Evolutionary conservation across 2,113 vertebrate genomes (phyloP).

Genomic region (Tachycineta bicolor): DNA sequence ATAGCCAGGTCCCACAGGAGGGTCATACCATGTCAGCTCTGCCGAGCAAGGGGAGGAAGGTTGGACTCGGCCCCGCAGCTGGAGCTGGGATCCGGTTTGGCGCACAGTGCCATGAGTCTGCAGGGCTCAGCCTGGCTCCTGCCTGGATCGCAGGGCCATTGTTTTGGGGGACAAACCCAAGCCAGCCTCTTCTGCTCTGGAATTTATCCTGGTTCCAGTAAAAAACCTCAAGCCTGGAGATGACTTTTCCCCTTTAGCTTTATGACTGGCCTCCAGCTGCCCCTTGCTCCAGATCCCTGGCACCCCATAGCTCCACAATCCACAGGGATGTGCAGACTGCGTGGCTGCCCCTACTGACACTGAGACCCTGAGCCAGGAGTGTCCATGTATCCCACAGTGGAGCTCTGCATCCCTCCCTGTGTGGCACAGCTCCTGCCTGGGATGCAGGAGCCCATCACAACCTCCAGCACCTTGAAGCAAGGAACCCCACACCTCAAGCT

Average conservation of each 20-base stretch:
- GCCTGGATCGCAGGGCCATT: not conserved
- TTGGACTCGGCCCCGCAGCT: fast-evolving
- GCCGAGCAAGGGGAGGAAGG: not conserved
- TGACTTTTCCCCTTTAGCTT: not conserved
- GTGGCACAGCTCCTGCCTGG: fast-evolving
- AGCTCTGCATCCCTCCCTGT: not conserved
- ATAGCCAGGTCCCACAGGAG: not conserved
- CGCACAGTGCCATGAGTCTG: not conserved
- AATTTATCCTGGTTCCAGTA: not conserved
- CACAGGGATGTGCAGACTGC: not conserved
- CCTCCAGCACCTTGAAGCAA: not conserved
- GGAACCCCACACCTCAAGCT: not conserved
- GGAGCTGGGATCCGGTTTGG: not conserved
- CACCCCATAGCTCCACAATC: not conserved
- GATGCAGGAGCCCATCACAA: not conserved
- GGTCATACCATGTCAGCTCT: not conserved
- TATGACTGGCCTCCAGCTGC: fast-evolving
- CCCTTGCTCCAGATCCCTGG: not conserved
- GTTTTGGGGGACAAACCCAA: not conserved
- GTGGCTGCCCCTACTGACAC: not conserved
- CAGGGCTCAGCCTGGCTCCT: not conserved
- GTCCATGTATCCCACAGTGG: not conserved
- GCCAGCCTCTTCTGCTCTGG: not conserved
- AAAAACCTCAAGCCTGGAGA: not conserved
- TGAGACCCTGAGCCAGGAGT: fast-evolving